A percentile compares a stretch with the other conserved stretches of the same genome.
Conservation (phyloP, 2,888 invertebrate genomes). For the Chymomyza fuscimana region DNA sequence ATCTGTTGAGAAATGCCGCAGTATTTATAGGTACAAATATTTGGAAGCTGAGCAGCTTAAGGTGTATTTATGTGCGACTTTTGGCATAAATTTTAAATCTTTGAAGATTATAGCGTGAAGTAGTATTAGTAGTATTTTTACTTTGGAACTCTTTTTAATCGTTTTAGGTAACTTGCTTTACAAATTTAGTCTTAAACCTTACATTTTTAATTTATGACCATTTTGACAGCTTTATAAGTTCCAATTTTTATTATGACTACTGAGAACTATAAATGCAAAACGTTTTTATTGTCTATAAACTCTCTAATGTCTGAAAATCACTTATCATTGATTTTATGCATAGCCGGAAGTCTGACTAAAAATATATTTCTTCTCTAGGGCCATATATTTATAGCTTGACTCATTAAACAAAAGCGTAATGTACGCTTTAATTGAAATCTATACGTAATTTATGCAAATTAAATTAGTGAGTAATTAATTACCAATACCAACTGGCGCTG, state of each 20-base stretch:
- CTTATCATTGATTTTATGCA: neutral
- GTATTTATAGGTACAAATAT: neutral
- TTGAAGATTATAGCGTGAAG: too few relatives aligned
- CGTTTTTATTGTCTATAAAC: neutral
- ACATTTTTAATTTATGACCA: too few relatives aligned
- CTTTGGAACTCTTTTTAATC: too few relatives aligned
- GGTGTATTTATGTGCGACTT: neutral
- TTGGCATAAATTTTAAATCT: too few relatives aligned
- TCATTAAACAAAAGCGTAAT: slow-evolving; percentile 23
- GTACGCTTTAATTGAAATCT: slow-evolving; percentile 50
- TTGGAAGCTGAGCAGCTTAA: neutral
- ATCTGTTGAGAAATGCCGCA: neutral
- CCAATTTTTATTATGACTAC: neutral
- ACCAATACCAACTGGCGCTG: neutral
- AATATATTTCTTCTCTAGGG: neutral
- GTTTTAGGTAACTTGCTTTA: too few relatives aligned
- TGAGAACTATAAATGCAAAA: neutral
- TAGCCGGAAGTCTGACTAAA: neutral
- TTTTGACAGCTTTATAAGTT: too few relatives aligned
- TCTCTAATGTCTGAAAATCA: neutral
- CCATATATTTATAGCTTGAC: slow-evolving; percentile 44
- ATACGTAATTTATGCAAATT: slow-evolving; percentile 59
- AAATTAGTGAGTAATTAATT: slow-evolving; percentile 60
- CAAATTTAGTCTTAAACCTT: too few relatives aligned
- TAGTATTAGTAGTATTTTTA: too few relatives aligned